Evolutionary conservation across 2,888 invertebrate genomes (phyloP), one percentile per base, ranked within the genome.

Genomic region (Lamellibrachia satsuma): DNA sequence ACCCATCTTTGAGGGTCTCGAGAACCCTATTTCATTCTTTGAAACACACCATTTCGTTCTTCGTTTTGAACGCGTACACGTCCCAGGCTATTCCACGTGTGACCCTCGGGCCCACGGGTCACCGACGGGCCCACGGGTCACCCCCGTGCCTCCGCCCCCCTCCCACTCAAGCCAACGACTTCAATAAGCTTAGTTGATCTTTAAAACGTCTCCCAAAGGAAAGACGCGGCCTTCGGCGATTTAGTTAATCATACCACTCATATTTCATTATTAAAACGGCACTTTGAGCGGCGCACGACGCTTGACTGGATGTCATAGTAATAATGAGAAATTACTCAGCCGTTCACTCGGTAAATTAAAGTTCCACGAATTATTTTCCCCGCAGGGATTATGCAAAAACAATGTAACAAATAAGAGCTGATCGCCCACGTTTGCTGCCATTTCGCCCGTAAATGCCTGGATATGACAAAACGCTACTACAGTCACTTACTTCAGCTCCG

Each of bases 311-410:
- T 75, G 22, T 75, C 75, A 75, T 22, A 15, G 75, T 22, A 75
- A 15, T 75, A 75, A 75, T 75, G 75, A 75, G 75, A 75, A 75
- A 75, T 75, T 75, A 75, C 75, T 75, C 75, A 22, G 22, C 75
- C 75, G 75, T 75, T 75, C 75, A 75, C 75, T 22, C 75, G 6
- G 22, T 15, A 75, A 75, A 75, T 75, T 11, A 75, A 75, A 22
- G 75, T 75, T 75, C 75, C 75, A n/a, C 75, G 75, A 75, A n/a
- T 75, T 75, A 75, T 75, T 75, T 22, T n/a, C 60, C 75, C 75
- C 75, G 75, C 22, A 75, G 75, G 75, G 15, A 75, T 75, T 75
- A 75, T 75, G 75, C 75, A 75, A 75, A 75, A 22, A 75, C 75
- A 75, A 75, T 75, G 75, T 75, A 75, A 15, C 75, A 75, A 22